phyloP scores from a whole-genome alignment of 1,140 invertebrate genomes.

The Heliconius nattereri region DNA sequence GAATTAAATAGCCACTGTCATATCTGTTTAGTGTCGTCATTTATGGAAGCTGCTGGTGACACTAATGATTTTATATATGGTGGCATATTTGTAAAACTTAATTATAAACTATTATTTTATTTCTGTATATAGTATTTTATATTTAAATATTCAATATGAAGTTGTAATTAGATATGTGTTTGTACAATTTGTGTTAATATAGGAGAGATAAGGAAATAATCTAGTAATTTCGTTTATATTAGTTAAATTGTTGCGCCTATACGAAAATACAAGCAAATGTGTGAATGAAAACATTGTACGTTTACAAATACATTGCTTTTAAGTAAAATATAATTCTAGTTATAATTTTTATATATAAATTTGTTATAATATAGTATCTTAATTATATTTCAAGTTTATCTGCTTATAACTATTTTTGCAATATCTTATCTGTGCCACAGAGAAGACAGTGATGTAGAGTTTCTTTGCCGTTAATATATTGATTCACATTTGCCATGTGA shows the following conservation, averaged over 20 bases:
- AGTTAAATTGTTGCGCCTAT: neutral
- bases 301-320: neutral
- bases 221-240: neutral
- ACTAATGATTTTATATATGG: neutral
- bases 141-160: neutral
- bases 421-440: neutral
- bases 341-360: neutral
- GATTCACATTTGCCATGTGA: constrained; percentile 20
- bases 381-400: neutral
- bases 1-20: constrained; percentile 58
- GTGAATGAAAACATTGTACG: neutral
- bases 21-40: constrained; percentile 26
- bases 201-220: neutral
- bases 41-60: constrained; percentile 1
- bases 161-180: neutral
- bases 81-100: neutral
- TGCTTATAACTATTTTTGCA: neutral
- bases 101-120: neutral
- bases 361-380: neutral
- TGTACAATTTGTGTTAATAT: neutral
- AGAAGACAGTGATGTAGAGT: neutral
- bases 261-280: neutral
- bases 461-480: neutral
- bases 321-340: too few species aligned
- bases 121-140: neutral